Percentiles rank a stretch among this genome's conserved stretches.
Evolutionary conservation across 2,888 invertebrate species (phyloP).

Genomic region (Netelia melanura): DNA sequence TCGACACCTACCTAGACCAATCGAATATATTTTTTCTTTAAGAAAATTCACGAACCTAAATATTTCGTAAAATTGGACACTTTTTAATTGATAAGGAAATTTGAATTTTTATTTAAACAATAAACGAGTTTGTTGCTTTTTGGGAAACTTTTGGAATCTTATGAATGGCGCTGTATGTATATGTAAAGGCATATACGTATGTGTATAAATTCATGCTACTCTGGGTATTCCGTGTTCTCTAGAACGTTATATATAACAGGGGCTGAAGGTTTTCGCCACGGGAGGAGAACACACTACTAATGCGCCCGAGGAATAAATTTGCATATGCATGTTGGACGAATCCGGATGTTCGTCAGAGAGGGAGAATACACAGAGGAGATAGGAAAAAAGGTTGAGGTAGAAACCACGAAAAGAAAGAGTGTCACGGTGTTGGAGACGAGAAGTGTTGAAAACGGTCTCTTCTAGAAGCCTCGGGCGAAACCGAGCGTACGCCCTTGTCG

Average conservation of each 20-base stretch:
- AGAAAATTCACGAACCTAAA: too few species aligned
- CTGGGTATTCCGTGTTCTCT: slow-evolving; percentile 35
- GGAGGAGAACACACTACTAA: slow-evolving; percentile 79
- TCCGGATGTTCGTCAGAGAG: slow-evolving; percentile 75
- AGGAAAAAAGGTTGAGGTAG: slow-evolving; percentile 66
- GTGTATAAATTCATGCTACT: slow-evolving; percentile 60
- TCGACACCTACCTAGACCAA: not conserved
- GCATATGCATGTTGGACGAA: slow-evolving; percentile 83
- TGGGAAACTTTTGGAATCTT: not conserved
- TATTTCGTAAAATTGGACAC: too few species aligned
- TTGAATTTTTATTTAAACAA: not conserved
- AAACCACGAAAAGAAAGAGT: slow-evolving; percentile 46
- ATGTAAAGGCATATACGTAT: slow-evolving; percentile 21
- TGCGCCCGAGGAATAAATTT: slow-evolving; percentile 83
- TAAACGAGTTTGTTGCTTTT: not conserved
- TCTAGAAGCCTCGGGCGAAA: slow-evolving; percentile 63
- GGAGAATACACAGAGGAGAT: slow-evolving; percentile 34
- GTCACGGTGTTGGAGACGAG: not conserved
- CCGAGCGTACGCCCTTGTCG: slow-evolving; percentile 47
- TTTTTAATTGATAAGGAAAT: too few species aligned
- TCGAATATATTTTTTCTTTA: too few species aligned
- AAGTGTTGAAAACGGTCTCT: slow-evolving; percentile 37
- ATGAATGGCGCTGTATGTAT: slow-evolving; percentile 45
- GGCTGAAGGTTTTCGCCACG: slow-evolving; percentile 72
- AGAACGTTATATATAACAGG: slow-evolving; percentile 49